These are phyloP conservation scores for Pogonocichla stellata DNA, from an alignment of 2,113 vertebrate genomes.

Conservation along the genomic window DNA sequence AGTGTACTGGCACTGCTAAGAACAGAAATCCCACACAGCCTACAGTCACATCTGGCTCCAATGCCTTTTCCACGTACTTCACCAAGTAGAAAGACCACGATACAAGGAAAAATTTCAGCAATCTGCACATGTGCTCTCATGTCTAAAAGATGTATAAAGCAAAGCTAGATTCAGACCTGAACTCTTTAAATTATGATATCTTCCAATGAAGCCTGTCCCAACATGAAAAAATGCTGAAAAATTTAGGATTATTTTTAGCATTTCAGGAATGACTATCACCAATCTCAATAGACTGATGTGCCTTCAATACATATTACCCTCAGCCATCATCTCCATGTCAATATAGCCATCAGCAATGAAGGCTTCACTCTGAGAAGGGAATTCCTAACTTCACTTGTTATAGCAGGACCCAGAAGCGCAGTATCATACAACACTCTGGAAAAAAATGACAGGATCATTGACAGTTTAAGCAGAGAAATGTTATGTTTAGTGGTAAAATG, in stretches of 20 bases:
- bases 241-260: constrained; percentile 46
- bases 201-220: constrained; percentile 15
- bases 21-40: neutral
- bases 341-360: constrained; percentile 70
- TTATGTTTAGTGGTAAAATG: constrained; percentile 42
- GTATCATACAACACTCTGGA: constrained; percentile 51
- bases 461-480: constrained; percentile 40
- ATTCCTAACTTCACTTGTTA: constrained; percentile 68
- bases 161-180: constrained; percentile 16
- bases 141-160: neutral
- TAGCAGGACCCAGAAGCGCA: constrained; percentile 46
- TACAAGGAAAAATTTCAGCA: neutral
- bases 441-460: constrained; percentile 56
- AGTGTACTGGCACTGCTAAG: neutral
- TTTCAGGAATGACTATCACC: constrained; percentile 66
- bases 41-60: neutral
- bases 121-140: neutral
- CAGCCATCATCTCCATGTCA: constrained; percentile 74
- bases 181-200: constrained; percentile 31
- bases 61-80: neutral
- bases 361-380: constrained; percentile 64
- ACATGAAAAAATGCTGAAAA: constrained; percentile 19
- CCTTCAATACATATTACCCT: constrained; percentile 68
- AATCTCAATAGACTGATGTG: constrained; percentile 54
- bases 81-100: neutral